Evolutionary conservation across 1,140 invertebrate species (phyloP).

Genomic region (Monomorium pharaonis): DNA sequence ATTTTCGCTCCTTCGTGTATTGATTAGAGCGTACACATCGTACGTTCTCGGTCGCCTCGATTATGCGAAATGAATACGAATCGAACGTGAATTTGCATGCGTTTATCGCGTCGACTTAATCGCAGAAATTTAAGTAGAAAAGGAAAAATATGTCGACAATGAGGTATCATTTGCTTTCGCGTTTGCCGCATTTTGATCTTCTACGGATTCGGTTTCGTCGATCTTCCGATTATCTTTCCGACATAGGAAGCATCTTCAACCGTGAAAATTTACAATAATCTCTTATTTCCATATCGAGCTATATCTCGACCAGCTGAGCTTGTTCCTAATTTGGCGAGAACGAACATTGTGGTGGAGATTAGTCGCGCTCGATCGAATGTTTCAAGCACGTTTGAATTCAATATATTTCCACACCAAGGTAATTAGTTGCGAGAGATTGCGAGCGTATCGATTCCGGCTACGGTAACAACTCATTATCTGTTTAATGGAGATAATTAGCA

Average conservation of each 20-base stretch:
- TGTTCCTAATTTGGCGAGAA: background rate
- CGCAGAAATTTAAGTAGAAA: background rate
- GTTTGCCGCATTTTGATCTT: background rate
- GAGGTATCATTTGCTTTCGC: background rate
- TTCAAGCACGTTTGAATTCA: background rate
- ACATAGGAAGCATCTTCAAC: background rate
- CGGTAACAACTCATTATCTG: background rate
- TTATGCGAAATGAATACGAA: background rate
- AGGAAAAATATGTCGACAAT: background rate
- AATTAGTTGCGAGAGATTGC: constrained; percentile 12
- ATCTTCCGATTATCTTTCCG: background rate
- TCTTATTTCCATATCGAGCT: constrained; percentile 17
- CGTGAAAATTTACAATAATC: constrained; percentile 10
- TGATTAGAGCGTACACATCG: background rate
- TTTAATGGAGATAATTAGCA: constrained; percentile 8
- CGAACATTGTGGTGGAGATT: background rate
- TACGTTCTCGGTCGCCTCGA: background rate
- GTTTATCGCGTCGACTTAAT: background rate
- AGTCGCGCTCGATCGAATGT: background rate
- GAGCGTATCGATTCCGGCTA: background rate
- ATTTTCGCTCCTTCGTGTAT: constrained; percentile 21
- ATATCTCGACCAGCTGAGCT: background rate
- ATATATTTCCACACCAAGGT: constrained; percentile 11
- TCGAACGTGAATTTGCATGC: background rate
- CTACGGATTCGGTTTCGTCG: background rate